Conservation (phyloP, 2,113 vertebrate genomes). For the Chauna torquata region DNA sequence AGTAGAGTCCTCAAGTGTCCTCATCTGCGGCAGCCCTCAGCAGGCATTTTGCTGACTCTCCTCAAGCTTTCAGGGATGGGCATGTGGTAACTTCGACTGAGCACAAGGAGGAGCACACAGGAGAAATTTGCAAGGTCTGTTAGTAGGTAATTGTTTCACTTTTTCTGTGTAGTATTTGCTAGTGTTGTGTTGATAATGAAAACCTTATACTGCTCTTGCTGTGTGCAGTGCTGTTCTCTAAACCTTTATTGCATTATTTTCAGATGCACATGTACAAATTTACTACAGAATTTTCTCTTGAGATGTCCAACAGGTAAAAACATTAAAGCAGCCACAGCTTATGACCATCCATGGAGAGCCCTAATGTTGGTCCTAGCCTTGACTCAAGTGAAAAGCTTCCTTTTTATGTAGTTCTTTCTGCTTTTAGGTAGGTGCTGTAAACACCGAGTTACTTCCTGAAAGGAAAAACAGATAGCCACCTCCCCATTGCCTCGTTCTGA, state of each 20-base stretch:
- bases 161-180: neutral
- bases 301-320: neutral
- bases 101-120: neutral
- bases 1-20: neutral
- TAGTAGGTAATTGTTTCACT: neutral
- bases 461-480: neutral
- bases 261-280: neutral
- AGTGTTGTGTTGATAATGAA: neutral
- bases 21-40: neutral
- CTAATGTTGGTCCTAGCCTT: neutral
- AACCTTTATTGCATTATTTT: neutral
- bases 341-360: neutral
- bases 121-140: neutral
- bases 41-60: neutral
- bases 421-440: neutral
- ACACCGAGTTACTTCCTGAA: neutral
- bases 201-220: neutral
- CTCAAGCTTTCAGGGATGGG: neutral
- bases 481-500: neutral
- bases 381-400: neutral
- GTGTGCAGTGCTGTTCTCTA: neutral
- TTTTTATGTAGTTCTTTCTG: neutral
- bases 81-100: neutral
- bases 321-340: neutral
- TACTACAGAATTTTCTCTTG: neutral